These are phyloP conservation scores for Megalopta genalis DNA, from an alignment of 1,140 invertebrate species.

Conservation along the genomic window DNA sequence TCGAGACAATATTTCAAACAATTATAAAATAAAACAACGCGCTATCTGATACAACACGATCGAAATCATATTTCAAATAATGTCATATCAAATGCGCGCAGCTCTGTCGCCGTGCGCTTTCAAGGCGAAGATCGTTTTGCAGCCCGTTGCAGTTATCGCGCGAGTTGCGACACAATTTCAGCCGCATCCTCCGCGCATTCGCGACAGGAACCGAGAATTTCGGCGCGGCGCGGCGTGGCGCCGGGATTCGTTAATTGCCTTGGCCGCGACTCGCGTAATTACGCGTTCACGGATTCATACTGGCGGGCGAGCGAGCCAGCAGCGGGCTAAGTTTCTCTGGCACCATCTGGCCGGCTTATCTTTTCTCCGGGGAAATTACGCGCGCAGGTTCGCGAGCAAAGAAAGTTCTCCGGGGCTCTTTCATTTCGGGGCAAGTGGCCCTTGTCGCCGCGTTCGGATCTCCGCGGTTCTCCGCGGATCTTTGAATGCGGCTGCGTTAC, in stretches of 20 bases:
- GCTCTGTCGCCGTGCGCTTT: too few relatives aligned
- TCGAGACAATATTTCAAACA: too few relatives aligned
- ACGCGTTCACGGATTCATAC: slow-evolving; percentile 7
- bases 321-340: slow-evolving; percentile 16
- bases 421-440: slow-evolving; percentile 2
- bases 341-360: neutral
- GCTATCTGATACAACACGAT: too few relatives aligned
- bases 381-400: neutral
- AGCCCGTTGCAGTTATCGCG: too few relatives aligned
- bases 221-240: too few relatives aligned
- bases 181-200: too few relatives aligned
- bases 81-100: too few relatives aligned
- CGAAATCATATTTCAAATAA: too few relatives aligned
- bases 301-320: neutral
- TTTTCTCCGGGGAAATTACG: slow-evolving; percentile 51
- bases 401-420: slow-evolving; percentile 13
- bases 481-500: neutral
- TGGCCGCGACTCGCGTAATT: slow-evolving; percentile 36
- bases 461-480: neutral
- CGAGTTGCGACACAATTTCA: too few relatives aligned
- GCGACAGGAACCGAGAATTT: neutral
- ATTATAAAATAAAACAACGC: too few relatives aligned
- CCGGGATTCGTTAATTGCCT: neutral
- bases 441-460: slow-evolving; percentile 7
- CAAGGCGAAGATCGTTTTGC: too few relatives aligned